These are phyloP conservation scores for Montifringilla adamsi DNA, from an alignment of 2,113 vertebrate species.

Conservation along the genomic window DNA sequence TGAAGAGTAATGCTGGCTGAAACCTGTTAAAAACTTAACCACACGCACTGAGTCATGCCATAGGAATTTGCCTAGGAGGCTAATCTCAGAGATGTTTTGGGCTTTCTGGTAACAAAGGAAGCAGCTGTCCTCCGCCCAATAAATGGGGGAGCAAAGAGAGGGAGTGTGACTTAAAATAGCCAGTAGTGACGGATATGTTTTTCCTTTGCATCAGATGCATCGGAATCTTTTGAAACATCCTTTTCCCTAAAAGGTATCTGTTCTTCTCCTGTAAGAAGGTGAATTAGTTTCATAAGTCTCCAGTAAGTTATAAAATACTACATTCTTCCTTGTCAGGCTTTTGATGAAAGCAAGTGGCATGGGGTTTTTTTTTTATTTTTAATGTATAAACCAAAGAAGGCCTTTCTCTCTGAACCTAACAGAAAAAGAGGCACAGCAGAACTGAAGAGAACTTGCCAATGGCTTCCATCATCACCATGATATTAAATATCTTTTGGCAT, in stretches of 20 bases:
- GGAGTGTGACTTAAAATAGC: neutral
- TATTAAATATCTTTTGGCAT: neutral
- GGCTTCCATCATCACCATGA: neutral
- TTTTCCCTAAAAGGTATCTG: neutral
- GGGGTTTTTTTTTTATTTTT: neutral
- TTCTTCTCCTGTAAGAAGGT: neutral
- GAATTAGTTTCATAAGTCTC: neutral
- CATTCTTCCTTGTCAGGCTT: neutral
- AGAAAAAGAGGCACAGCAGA: neutral
- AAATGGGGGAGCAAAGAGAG: neutral
- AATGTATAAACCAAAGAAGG: neutral
- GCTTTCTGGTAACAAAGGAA: conserved; percentile 27
- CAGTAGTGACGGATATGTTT: neutral
- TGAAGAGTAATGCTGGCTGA: neutral
- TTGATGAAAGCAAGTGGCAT: neutral
- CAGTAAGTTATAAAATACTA: neutral
- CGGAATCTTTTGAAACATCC: neutral
- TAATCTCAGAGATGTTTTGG: neutral
- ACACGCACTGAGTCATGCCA: conserved; percentile 36
- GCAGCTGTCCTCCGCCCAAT: neutral
- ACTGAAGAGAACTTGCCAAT: neutral
- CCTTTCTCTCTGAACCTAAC: neutral
- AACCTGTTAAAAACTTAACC: neutral
- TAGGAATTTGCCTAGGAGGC: neutral
- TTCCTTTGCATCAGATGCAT: neutral